Evolutionary conservation across 2,888 invertebrate genomes (phyloP).

Genomic region (Tiliacea citrago): DNA sequence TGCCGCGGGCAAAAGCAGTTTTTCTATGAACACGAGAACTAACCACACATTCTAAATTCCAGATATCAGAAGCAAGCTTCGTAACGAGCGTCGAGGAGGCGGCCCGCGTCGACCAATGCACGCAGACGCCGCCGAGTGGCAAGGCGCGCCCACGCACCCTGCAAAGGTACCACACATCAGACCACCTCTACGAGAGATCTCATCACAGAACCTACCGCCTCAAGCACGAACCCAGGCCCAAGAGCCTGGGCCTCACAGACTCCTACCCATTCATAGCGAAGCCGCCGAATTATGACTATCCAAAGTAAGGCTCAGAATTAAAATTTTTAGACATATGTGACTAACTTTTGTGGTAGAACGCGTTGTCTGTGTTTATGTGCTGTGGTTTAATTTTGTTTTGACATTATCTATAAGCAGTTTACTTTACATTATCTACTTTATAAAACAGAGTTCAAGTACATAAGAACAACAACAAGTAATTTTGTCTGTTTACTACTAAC

Average conservation of each 20-base stretch:
- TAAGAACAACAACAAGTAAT: background rate
- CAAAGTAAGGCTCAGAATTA: slow-evolving; percentile 80
- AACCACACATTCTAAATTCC: slow-evolving; percentile 49
- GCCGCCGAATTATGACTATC: slow-evolving; percentile 84
- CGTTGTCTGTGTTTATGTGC: slow-evolving; percentile 4
- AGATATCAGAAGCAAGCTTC: slow-evolving; percentile 89
- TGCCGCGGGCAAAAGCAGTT: background rate
- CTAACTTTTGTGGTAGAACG: slow-evolving; percentile 61
- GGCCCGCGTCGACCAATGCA: slow-evolving; percentile 85
- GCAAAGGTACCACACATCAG: slow-evolving; percentile 90
- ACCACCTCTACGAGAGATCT: slow-evolving; percentile 84
- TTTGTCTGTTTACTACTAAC: no score
- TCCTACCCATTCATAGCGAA: slow-evolving; percentile 84
- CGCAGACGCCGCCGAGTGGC: slow-evolving; percentile 87
- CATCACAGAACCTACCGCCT: slow-evolving; percentile 75
- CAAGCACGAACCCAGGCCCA: slow-evolving; percentile 79
- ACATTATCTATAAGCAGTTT: background rate
- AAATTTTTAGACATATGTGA: slow-evolving; percentile 60
- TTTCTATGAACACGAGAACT: background rate
- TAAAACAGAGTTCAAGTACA: background rate
- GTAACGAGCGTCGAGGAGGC: slow-evolving; percentile 87
- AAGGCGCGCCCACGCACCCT: slow-evolving; percentile 87
- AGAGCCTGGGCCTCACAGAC: slow-evolving; percentile 84
- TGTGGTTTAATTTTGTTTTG: slow-evolving; percentile 3
- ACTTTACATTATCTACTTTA: background rate